Conservation (phyloP, 2,888 invertebrate species). For the Leptopterna dolabrata region DNA sequence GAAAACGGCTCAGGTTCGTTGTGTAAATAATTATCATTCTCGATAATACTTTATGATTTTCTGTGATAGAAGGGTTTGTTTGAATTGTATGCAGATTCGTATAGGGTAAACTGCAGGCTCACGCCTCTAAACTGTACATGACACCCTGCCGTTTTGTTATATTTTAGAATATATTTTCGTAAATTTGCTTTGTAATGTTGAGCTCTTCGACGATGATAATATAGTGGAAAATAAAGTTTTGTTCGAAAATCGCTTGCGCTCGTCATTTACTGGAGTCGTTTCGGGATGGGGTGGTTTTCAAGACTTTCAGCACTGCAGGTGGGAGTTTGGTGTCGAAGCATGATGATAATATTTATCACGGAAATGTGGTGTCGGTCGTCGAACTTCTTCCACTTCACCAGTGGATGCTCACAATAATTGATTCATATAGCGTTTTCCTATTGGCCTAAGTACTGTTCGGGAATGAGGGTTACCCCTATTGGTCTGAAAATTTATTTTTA, state of each 20-base stretch:
- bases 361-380: too few species aligned
- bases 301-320: too few species aligned
- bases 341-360: too few species aligned
- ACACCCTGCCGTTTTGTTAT: not conserved
- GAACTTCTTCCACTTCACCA: too few species aligned
- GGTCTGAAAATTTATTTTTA: too few species aligned
- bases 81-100: not conserved
- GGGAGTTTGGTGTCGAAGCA: too few species aligned
- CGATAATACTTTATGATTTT: not conserved
- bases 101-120: not conserved
- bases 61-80: slow-evolving; percentile 18
- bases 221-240: not conserved
- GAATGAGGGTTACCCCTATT: too few species aligned
- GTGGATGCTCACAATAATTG: too few species aligned
- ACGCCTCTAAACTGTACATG: slow-evolving; percentile 1
- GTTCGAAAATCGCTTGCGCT: not conserved
- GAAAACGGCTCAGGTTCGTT: not conserved
- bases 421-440: too few species aligned
- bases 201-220: not conserved
- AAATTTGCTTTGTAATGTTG: not conserved
- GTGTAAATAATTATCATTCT: not conserved
- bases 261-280: not conserved
- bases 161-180: slow-evolving; percentile 6
- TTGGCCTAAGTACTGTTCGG: too few species aligned
- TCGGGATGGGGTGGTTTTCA: not conserved